Evolutionary conservation across 2,888 invertebrate species (phyloP).

Genomic region (Mythimna albipuncta): DNA sequence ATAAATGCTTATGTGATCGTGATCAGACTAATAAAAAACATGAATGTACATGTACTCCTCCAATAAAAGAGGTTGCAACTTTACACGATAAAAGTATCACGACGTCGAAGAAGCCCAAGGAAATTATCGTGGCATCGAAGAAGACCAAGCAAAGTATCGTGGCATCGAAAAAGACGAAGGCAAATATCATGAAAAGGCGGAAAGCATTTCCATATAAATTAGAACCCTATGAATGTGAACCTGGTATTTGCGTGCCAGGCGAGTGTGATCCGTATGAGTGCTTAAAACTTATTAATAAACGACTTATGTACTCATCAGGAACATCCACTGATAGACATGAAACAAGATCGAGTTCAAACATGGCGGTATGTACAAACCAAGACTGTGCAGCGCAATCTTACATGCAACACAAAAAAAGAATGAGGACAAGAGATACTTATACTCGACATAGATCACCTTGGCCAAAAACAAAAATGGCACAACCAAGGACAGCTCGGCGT

Average conservation of each 20-base stretch:
- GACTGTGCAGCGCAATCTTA: slow-evolving; percentile 48
- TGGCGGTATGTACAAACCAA: slow-evolving; percentile 21
- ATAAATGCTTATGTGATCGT: neutral
- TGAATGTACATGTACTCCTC: slow-evolving; percentile 8
- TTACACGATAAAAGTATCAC: slow-evolving; percentile 18
- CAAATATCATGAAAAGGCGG: slow-evolving; percentile 23
- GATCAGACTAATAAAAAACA: neutral
- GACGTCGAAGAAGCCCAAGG: neutral
- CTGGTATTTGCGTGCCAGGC: slow-evolving; percentile 65
- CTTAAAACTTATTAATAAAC: slow-evolving; percentile 47
- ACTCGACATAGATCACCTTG: slow-evolving; percentile 1
- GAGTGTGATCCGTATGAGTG: slow-evolving; percentile 68
- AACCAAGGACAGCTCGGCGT: neutral
- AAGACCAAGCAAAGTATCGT: neutral
- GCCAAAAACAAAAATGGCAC: neutral
- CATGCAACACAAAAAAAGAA: slow-evolving; percentile 14
- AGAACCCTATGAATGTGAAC: slow-evolving; percentile 67
- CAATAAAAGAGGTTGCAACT: slow-evolving; percentile 15
- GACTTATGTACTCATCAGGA: slow-evolving; percentile 36
- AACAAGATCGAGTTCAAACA: slow-evolving; percentile 35
- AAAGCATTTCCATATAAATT: slow-evolving; percentile 41
- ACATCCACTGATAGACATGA: slow-evolving; percentile 31
- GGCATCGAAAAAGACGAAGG: slow-evolving; percentile 2
- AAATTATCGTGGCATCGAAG: neutral
- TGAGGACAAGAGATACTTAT: slow-evolving; percentile 18